Evolutionary conservation across 2,113 vertebrate species (phyloP).

Genomic region (Oriolus oriolus): DNA sequence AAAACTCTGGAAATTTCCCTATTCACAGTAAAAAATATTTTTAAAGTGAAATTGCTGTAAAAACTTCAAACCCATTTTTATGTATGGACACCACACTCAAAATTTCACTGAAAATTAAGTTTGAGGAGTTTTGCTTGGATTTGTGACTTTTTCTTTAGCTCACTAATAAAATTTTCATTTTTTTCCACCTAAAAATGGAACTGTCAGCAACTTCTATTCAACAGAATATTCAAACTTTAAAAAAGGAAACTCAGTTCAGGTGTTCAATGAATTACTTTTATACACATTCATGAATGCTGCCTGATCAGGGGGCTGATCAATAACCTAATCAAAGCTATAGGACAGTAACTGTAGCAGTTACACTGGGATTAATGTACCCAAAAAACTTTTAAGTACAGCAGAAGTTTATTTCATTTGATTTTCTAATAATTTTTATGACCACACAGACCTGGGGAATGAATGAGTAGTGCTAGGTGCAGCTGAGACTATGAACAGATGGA

Average conservation of each 20-base stretch:
- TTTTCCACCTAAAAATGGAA: background rate
- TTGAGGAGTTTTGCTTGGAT: background rate
- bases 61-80: background rate
- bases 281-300: background rate
- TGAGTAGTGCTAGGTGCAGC: background rate
- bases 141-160: background rate
- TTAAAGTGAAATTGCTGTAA: background rate
- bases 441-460: background rate
- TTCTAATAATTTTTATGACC: background rate
- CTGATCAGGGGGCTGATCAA: background rate
- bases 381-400: background rate
- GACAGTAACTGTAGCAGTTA: background rate
- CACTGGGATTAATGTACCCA: background rate
- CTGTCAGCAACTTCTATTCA: background rate
- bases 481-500: background rate
- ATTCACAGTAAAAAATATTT: background rate
- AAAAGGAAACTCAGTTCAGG: background rate
- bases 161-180: background rate
- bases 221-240: background rate
- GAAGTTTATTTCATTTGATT: slow-evolving; percentile 2
- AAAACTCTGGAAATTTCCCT: background rate
- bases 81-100: background rate
- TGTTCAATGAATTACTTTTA: background rate
- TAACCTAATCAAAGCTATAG: background rate
- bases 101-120: background rate